Percentiles rank a stretch among this genome's conserved stretches.
phyloP scores from a whole-genome alignment of 2,797 vertebrate species.

The Pampus argenteus region DNA sequence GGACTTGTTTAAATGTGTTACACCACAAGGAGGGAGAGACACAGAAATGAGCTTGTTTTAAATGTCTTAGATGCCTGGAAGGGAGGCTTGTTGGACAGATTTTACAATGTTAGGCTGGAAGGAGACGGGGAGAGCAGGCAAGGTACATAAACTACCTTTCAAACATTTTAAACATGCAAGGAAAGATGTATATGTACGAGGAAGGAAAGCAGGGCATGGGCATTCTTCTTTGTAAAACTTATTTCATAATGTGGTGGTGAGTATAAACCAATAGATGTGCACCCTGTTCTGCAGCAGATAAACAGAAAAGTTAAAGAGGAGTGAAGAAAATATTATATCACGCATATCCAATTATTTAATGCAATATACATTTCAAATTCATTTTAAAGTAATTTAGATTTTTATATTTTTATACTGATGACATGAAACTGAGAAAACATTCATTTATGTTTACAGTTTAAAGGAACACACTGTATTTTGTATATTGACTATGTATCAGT shows the following conservation, averaged over 20 bases:
- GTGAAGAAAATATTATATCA: background rate
- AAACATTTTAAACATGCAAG: background rate
- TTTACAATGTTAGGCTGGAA: conserved; percentile 21
- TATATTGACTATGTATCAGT: background rate
- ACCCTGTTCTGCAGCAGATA: background rate
- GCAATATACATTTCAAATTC: background rate
- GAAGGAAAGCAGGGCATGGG: background rate
- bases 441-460: background rate
- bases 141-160: conserved; percentile 10
- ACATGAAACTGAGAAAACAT: background rate
- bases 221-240: background rate
- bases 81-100: conserved; percentile 14
- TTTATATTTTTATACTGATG: too few relatives aligned
- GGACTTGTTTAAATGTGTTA: conserved; percentile 77
- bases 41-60: conserved; percentile 62
- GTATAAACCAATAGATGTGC: background rate
- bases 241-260: background rate
- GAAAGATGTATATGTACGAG: background rate
- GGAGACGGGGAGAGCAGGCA: background rate
- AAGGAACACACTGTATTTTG: background rate
- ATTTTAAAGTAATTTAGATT: too few relatives aligned
- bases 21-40: conserved; percentile 45
- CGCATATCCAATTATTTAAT: background rate
- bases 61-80: conserved; percentile 46
- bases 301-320: background rate